These are phyloP conservation scores for Ectropis crepuscularia DNA, from an alignment of 2,888 invertebrate genomes.

Conservation along the genomic window DNA sequence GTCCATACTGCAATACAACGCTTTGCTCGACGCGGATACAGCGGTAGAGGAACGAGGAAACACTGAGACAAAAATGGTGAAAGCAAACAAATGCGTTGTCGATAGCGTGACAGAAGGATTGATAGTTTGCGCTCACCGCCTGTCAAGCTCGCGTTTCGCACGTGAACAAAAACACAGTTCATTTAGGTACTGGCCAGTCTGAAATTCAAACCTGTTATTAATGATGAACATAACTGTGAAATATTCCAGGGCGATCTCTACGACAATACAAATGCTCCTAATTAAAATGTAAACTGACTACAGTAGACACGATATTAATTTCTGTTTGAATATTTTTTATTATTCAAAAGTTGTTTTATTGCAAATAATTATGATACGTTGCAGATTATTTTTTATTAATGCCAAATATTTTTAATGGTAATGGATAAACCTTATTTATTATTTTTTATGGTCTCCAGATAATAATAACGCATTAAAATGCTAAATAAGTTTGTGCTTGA, in stretches of 20 bases:
- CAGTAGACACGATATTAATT: constrained; percentile 7
- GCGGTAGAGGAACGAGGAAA: constrained; percentile 57
- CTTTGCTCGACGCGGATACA: constrained; percentile 33
- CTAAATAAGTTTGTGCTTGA: too few relatives aligned
- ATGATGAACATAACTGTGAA: constrained; percentile 28
- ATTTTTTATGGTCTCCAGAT: constrained; percentile 28
- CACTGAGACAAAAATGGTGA: constrained; percentile 79
- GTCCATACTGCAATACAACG: constrained; percentile 18
- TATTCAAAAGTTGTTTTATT: constrained; percentile 1
- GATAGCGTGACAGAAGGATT: constrained; percentile 80
- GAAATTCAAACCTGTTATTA: constrained; percentile 25
- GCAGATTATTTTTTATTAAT: background rate
- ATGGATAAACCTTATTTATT: background rate
- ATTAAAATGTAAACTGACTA: constrained; percentile 16
- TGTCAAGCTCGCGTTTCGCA: constrained; percentile 37
- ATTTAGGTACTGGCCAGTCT: constrained; percentile 25
- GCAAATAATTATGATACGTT: background rate
- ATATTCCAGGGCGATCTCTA: constrained; percentile 15
- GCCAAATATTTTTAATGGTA: background rate
- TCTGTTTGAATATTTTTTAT: constrained; percentile 4
- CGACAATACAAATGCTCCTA: constrained; percentile 10
- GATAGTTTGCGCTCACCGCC: constrained; percentile 62
- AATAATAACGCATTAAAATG: background rate
- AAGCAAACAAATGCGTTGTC: constrained; percentile 82
- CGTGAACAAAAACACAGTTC: constrained; percentile 35